These are phyloP conservation scores for Drosophila mayri DNA, from an alignment of 1,140 invertebrate genomes.

Conservation along the genomic window DNA sequence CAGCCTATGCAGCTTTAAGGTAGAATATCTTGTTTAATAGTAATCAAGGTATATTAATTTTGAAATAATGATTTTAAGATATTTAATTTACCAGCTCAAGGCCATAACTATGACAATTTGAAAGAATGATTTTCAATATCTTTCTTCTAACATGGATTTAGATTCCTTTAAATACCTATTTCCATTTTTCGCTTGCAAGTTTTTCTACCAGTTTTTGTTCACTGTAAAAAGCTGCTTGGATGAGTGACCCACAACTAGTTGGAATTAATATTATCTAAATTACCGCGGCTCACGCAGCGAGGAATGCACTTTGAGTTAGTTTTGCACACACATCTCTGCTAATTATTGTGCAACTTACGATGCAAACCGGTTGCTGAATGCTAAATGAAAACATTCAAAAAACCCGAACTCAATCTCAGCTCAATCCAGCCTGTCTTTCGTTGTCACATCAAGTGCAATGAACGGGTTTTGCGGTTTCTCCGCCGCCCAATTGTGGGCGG, in stretches of 20 bases:
- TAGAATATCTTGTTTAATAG: not conserved
- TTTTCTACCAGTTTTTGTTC: not conserved
- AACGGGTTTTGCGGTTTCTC: slow-evolving; percentile 55
- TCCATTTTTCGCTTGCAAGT: too few relatives aligned
- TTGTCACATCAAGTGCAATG: slow-evolving; percentile 66
- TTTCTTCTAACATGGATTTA: not conserved
- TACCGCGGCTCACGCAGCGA: slow-evolving; percentile 18
- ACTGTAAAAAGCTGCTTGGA: slow-evolving; percentile 4
- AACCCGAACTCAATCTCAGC: slow-evolving; percentile 16
- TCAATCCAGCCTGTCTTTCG: not conserved
- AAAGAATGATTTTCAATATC: not conserved
- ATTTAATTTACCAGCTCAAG: not conserved
- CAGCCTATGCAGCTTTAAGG: not conserved
- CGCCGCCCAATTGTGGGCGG: slow-evolving; percentile 51
- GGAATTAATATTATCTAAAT: slow-evolving; percentile 44
- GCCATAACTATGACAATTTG: not conserved
- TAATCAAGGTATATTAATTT: not conserved
- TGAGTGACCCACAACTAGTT: slow-evolving; percentile 42
- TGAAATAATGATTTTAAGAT: not conserved
- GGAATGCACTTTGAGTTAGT: slow-evolving; percentile 25
- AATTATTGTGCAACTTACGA: slow-evolving; percentile 24
- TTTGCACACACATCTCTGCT: slow-evolving; percentile 3
- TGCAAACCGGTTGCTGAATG: slow-evolving; percentile 32
- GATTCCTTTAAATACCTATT: not conserved
- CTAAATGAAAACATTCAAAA: slow-evolving; percentile 36